Conservation (phyloP, 2,888 invertebrate genomes). For the Eilema sororculum region DNA sequence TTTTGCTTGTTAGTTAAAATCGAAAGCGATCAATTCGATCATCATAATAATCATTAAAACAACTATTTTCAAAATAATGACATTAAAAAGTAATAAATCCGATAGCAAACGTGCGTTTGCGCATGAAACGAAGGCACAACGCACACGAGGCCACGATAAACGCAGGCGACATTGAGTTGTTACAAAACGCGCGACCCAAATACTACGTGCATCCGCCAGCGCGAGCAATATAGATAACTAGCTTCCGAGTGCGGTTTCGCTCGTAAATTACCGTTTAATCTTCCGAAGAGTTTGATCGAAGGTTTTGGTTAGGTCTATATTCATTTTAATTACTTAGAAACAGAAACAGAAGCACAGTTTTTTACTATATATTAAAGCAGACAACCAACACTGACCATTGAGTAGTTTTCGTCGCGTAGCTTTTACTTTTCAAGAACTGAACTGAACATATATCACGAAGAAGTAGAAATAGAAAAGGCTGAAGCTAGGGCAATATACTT, state of each 20-base stretch:
- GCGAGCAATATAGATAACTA: conserved; percentile 43
- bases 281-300: neutral
- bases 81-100: conserved; percentile 19
- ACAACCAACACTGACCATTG: no score
- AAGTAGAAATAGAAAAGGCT: no score
- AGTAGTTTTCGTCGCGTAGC: no score
- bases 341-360: neutral
- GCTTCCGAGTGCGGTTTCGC: conserved; percentile 1
- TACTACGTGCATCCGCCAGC: conserved; percentile 68
- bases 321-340: neutral
- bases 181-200: conserved; percentile 72
- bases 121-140: conserved; percentile 36
- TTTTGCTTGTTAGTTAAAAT: neutral
- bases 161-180: conserved; percentile 69
- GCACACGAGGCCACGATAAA: conserved; percentile 53
- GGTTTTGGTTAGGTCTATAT: neutral
- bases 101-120: conserved; percentile 27
- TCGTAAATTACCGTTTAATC: neutral
- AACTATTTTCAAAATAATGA: conserved; percentile 14
- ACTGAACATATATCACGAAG: no score
- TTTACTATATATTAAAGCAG: no score
- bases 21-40: neutral
- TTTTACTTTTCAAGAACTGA: no score
- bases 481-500: no score
- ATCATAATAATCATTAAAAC: neutral